These are phyloP conservation scores for Hydriomena furcata DNA, from an alignment of 2,888 invertebrate genomes.

Conservation along the genomic window DNA sequence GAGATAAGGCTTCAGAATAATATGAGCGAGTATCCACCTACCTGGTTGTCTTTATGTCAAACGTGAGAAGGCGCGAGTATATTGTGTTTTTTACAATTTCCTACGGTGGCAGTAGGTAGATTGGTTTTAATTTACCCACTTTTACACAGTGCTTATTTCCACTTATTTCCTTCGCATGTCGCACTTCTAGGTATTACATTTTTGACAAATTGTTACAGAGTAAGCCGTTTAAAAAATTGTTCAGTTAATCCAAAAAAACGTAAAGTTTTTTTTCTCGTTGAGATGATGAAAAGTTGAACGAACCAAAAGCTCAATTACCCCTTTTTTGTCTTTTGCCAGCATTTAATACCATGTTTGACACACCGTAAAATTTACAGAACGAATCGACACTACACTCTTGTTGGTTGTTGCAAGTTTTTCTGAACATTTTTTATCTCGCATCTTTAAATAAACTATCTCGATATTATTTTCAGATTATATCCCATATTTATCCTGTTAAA, in stretches of 20 bases:
- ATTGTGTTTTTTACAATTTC: neutral
- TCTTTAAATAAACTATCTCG: neutral
- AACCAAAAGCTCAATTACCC: constrained; percentile 48
- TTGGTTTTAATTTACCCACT: no score
- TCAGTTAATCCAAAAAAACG: neutral
- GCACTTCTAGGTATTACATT: no score
- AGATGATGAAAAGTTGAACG: constrained; percentile 46
- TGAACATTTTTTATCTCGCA: constrained; percentile 8
- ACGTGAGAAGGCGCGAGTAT: neutral
- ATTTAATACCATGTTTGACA: constrained; percentile 47
- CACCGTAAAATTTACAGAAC: constrained; percentile 60
- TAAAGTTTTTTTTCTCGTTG: neutral
- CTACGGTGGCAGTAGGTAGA: neutral
- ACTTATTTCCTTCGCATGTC: no score
- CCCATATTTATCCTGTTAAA: constrained; percentile 13
- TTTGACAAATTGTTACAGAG: no score
- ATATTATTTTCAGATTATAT: constrained; percentile 6
- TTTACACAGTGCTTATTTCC: no score
- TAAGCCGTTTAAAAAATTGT: neutral
- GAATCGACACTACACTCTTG: constrained; percentile 47
- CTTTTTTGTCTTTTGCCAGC: constrained; percentile 44
- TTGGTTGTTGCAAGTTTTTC: constrained; percentile 23
- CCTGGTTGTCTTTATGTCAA: constrained; percentile 4
- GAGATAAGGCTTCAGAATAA: constrained; percentile 21
- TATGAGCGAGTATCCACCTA: constrained; percentile 3